Percentiles rank a stretch among this genome's conserved stretches.
phyloP scores from a whole-genome alignment of 1,140 invertebrate genomes.

The Ericerus pela region DNA sequence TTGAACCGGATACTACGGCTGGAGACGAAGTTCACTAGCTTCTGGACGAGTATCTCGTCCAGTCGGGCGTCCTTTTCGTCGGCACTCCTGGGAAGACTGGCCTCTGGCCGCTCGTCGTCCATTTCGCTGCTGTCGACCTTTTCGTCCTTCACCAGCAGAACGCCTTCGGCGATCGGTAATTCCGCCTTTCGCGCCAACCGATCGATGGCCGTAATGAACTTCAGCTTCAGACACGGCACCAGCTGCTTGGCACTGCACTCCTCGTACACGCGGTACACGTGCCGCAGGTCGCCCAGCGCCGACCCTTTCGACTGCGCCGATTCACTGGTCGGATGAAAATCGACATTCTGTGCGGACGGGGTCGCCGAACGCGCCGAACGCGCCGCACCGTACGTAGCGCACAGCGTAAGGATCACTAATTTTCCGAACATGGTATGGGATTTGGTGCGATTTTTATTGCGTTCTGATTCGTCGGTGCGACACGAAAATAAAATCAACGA shows the following conservation, averaged over 20 bases:
- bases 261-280: constrained; percentile 48
- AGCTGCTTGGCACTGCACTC: constrained; percentile 54
- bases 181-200: constrained; percentile 45
- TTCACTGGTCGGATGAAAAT: too few relatives aligned
- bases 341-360: too few relatives aligned
- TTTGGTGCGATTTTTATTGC: too few relatives aligned
- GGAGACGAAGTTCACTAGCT: constrained; percentile 52
- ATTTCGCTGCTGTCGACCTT: constrained; percentile 23
- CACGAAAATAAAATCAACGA: too few relatives aligned
- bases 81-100: constrained; percentile 47
- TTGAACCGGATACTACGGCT: constrained; percentile 53
- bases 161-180: constrained; percentile 48
- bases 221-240: constrained; percentile 56
- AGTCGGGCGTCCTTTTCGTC: constrained; percentile 53
- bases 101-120: constrained; percentile 46
- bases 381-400: neutral
- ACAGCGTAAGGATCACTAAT: neutral
- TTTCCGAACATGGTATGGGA: constrained; percentile 3
- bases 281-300: constrained; percentile 36
- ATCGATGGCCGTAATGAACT: constrained; percentile 53
- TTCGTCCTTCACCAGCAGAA: constrained; percentile 49
- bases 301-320: constrained; percentile 12
- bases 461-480: too few relatives aligned
- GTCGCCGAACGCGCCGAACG: too few relatives aligned
- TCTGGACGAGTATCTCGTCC: constrained; percentile 56